A percentile compares a stretch with the other conserved stretches of the same genome.
Conservation (phyloP, 2,888 invertebrate genomes). For the Drosophila neonasuta region DNA sequence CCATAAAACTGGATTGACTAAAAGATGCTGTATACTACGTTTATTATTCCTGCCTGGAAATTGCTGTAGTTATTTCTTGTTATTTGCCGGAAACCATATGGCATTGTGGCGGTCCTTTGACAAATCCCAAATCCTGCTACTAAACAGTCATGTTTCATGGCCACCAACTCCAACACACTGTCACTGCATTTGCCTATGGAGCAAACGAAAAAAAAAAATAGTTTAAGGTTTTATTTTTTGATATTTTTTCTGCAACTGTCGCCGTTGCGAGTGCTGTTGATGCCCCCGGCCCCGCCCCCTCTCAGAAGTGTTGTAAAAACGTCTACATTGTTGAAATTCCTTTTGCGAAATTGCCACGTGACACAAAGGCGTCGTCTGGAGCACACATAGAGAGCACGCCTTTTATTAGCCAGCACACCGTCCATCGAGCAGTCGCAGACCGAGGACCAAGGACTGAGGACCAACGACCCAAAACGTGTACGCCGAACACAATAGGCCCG, state of each 20-base stretch:
- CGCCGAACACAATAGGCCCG: slow-evolving; percentile 67
- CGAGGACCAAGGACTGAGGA: slow-evolving; percentile 32
- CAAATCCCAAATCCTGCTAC: slow-evolving; percentile 73
- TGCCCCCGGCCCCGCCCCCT: slow-evolving; percentile 3
- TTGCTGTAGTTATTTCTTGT: neutral
- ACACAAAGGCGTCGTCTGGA: slow-evolving; percentile 80
- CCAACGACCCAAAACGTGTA: slow-evolving; percentile 21
- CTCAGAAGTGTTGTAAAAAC: slow-evolving; percentile 68
- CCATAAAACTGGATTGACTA: no score
- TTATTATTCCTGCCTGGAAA: neutral
- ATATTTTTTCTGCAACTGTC: slow-evolving; percentile 29
- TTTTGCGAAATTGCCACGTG: slow-evolving; percentile 72
- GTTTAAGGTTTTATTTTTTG: slow-evolving; percentile 50
- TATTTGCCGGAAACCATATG: neutral
- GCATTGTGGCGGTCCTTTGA: slow-evolving; percentile 58
- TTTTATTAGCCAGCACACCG: slow-evolving; percentile 65
- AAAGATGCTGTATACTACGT: no score
- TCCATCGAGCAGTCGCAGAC: slow-evolving; percentile 17
- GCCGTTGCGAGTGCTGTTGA: neutral
- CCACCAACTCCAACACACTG: slow-evolving; percentile 47
- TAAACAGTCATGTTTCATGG: slow-evolving; percentile 68
- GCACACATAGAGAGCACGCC: slow-evolving; percentile 62
- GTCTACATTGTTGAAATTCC: slow-evolving; percentile 81
- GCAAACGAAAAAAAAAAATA: slow-evolving; percentile 54
- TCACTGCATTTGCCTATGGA: slow-evolving; percentile 60